phyloP scores from a whole-genome alignment of 2,888 invertebrate species.

The Drosophila atripex region DNA sequence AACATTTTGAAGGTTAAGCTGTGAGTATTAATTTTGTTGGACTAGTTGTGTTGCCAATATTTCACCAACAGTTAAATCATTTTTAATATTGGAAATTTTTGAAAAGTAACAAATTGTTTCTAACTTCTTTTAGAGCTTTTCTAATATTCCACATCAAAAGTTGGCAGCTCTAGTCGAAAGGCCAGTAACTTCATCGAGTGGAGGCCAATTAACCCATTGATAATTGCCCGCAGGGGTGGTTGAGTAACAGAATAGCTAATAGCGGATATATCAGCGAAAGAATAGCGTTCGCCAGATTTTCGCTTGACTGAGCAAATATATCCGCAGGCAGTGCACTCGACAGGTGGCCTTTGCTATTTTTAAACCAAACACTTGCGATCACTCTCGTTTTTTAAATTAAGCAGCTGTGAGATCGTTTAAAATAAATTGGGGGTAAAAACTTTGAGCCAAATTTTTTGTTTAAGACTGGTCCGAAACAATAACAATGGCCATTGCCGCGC shows the following conservation, averaged over 20 bases:
- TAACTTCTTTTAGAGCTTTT: background rate
- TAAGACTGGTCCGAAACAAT: constrained; percentile 44
- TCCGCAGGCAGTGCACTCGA: constrained; percentile 48
- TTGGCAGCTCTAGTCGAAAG: constrained; percentile 52
- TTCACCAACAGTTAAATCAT: no score
- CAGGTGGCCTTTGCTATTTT: constrained; percentile 70
- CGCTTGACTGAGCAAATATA: constrained; percentile 54
- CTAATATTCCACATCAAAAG: constrained; percentile 18
- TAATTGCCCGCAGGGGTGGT: constrained; percentile 32
- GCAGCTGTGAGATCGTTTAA: constrained; percentile 6
- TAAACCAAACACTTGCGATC: constrained; percentile 42
- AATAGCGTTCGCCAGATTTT: constrained; percentile 42
- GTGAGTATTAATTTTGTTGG: no score
- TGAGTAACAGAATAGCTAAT: constrained; percentile 25
- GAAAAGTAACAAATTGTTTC: no score
- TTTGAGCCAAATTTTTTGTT: background rate
- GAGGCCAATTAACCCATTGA: constrained; percentile 48
- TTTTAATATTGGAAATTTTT: no score
- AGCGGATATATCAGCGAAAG: constrained; percentile 33
- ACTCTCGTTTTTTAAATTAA: constrained; percentile 36
- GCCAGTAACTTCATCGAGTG: constrained; percentile 14
- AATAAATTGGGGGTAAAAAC: background rate
- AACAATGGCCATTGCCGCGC: constrained; percentile 65
- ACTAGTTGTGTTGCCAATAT: no score
- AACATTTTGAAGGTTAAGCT: no score